Conservation (phyloP, 2,888 invertebrate genomes). For the Pristionchus exspectatus region DNA sequence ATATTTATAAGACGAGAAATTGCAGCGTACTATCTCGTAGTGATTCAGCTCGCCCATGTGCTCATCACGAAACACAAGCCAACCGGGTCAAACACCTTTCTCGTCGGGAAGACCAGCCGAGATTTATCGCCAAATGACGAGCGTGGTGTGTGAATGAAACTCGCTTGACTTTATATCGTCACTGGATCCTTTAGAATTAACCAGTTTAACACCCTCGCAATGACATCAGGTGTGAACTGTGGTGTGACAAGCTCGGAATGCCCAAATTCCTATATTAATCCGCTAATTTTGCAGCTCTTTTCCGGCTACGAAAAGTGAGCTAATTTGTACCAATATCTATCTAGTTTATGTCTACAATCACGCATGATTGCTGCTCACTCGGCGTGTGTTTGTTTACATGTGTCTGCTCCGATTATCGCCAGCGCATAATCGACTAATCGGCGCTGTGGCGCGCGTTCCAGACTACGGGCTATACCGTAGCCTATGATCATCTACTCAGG, state of each 20-base stretch:
- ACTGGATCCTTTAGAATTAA: neutral
- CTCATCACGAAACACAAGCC: too few species aligned
- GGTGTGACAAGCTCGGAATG: too few species aligned
- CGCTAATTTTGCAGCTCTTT: too few species aligned
- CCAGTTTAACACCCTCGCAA: neutral
- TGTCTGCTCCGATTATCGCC: neutral
- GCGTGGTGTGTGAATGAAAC: neutral
- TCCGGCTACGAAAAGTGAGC: neutral
- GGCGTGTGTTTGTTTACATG: neutral
- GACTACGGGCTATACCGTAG: neutral
- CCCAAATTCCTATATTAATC: too few species aligned
- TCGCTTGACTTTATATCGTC: neutral
- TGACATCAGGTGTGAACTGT: neutral
- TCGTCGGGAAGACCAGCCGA: neutral
- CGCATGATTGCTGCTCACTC: neutral
- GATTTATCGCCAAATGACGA: constrained; percentile 13
- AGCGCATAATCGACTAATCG: neutral
- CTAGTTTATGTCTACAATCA: neutral
- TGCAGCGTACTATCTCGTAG: too few species aligned
- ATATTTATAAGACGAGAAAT: too few species aligned
- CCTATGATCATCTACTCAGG: neutral
- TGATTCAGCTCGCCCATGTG: too few species aligned
- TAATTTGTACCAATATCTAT: neutral
- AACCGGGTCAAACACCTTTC: neutral
- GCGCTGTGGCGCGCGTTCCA: neutral